phyloP scores from a whole-genome alignment of 2,113 vertebrate species.

The Coptodon rendalli region DNA sequence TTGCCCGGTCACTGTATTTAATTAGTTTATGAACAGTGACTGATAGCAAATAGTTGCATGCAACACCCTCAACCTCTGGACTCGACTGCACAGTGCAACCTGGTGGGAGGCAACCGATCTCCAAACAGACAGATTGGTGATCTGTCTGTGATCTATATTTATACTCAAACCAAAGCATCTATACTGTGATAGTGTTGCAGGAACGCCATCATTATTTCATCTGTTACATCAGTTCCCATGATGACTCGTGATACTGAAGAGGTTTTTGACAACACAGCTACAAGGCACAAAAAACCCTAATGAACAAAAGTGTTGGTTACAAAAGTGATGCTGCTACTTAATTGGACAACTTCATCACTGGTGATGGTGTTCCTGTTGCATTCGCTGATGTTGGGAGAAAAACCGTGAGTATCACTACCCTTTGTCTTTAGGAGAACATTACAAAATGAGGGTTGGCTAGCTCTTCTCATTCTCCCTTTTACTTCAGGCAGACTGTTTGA shows the following conservation, averaged over 20 bases:
- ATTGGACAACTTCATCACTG: neutral
- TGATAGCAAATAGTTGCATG: neutral
- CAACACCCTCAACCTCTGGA: neutral
- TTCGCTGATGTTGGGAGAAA: neutral
- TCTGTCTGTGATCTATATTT: no score
- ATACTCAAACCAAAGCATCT: neutral
- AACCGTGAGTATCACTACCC: neutral
- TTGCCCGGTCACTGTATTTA: neutral
- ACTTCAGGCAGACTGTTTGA: neutral
- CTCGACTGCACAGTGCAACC: neutral
- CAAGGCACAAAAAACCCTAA: neutral
- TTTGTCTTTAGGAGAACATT: neutral
- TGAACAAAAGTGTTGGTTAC: neutral
- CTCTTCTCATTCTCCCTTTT: neutral
- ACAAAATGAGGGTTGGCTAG: neutral
- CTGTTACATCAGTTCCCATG: neutral
- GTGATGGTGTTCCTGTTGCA: neutral
- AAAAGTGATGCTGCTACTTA: neutral
- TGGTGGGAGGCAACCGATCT: neutral
- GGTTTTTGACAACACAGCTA: neutral
- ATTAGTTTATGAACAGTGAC: neutral
- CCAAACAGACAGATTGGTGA: neutral
- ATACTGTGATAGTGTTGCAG: neutral
- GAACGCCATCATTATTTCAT: neutral
- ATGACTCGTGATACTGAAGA: neutral